Evolutionary conservation across 2,113 vertebrate genomes (phyloP).

Genomic region (Trematocara zebra): DNA sequence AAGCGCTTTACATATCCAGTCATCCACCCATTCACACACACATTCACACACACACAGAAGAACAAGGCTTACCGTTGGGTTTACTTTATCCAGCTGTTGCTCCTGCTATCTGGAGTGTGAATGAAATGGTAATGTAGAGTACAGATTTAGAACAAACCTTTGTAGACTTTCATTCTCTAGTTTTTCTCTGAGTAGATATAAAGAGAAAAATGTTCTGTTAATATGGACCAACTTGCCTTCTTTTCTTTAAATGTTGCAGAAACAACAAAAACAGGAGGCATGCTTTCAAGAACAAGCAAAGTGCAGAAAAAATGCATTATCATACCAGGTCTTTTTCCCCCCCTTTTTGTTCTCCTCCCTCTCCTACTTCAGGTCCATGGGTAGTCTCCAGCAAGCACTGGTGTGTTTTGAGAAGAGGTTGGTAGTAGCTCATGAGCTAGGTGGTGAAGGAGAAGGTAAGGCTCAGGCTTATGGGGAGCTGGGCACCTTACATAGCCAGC

Average conservation of each 20-base stretch:
- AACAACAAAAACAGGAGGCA: background rate
- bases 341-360: background rate
- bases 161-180: background rate
- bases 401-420: slow-evolving; percentile 97
- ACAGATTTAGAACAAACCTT: background rate
- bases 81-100: slow-evolving; percentile 11
- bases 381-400: slow-evolving; percentile 90
- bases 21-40: too few relatives aligned
- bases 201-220: background rate
- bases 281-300: background rate
- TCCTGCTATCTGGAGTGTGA: background rate
- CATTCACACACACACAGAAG: background rate
- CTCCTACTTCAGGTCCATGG: slow-evolving; percentile 79
- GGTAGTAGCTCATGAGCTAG: slow-evolving; percentile 91
- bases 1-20: too few relatives aligned
- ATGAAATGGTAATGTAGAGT: background rate
- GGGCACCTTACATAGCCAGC: slow-evolving; percentile 90
- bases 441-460: slow-evolving; percentile 86
- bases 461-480: slow-evolving; percentile 95
- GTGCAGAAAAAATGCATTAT: background rate
- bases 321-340: background rate
- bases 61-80: background rate
- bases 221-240: background rate
- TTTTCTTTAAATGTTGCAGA: background rate
- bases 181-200: background rate